Evolutionary conservation across 2,113 vertebrate genomes (phyloP), one percentile per base, ranked within the genome.

Genomic region (Corydoras maculifer): DNA sequence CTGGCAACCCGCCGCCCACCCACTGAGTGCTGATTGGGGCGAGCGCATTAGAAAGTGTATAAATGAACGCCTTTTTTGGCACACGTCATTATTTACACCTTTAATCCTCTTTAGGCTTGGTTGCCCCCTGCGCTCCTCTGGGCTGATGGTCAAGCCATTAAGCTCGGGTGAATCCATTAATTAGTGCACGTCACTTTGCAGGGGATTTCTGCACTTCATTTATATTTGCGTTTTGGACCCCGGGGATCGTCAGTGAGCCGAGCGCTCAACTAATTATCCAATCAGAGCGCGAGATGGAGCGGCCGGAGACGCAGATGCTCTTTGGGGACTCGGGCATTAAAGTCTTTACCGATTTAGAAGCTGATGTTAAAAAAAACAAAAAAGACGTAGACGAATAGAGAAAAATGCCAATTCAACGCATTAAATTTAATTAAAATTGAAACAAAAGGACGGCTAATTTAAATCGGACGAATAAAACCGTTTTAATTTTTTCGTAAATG

Each of bases 201-300:
- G 90, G 92, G 92, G 91, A 94, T 93, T 92, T 91, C 91, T 90
- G 89, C 91, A 93, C 94, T 98, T 97, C 93, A 94, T 98, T 95
- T 95, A 92, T 97, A 97, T 96, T 96, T 94, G 92, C 85, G 85
- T 90, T 91, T 93, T 97, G 93, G 94, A 97, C 95, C 94, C 93
- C 92, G 92, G 93, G 89, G 92, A 91, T 87, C 66, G 54, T 70
- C 77, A 57, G 30, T 73, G 71, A 75, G 67, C 61, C 60, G 91
- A 92, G 92, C 91, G 91, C 90, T 89, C 91, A 89, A 86, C 92
- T 93, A 94, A 94, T 93, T 93, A 92, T 90, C 91, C 88, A 90
- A 92, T 85, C 87, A 90, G 90, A 69, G 75, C 53, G 79, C 85
- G 15, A 67, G 58, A 66, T 25, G 18, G 18, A 25, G 18, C 18